phyloP scores from a whole-genome alignment of 1,140 invertebrate species.

The Sminthurides bifidus region DNA sequence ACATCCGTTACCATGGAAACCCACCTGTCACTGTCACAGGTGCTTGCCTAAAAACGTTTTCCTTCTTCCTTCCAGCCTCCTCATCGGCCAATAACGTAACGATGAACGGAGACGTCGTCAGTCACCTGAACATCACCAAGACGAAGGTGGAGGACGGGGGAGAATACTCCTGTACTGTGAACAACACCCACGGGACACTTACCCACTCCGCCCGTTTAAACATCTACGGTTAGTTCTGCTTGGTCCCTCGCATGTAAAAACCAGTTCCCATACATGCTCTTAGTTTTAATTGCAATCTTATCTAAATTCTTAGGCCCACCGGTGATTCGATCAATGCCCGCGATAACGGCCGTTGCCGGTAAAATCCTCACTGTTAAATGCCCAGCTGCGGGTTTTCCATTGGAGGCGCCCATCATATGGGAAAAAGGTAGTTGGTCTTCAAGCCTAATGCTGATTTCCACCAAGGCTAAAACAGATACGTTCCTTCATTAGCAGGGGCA shows the following conservation, averaged over 20 bases:
- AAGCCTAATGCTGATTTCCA: conserved; percentile 2
- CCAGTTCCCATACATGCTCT: too few species aligned
- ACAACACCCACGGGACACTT: conserved; percentile 62
- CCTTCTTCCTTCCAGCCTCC: conserved; percentile 38
- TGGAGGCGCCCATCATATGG: conserved; percentile 40
- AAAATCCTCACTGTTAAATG: conserved; percentile 40
- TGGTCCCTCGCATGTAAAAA: too few species aligned
- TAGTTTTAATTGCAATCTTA: too few species aligned
- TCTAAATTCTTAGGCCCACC: conserved; percentile 40
- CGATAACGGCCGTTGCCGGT: conserved; percentile 42
- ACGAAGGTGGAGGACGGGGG: conserved; percentile 76
- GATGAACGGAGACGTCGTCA: conserved; percentile 68
- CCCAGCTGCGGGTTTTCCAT: conserved; percentile 44
- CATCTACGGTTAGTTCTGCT: conserved; percentile 58
- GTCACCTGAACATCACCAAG: conserved; percentile 73
- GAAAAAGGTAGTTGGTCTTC: conserved; percentile 37
- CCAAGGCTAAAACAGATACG: background rate
- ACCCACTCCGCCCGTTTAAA: conserved; percentile 66
- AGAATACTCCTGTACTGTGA: conserved; percentile 66
- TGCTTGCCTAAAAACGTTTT: too few species aligned
- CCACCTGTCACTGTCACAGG: too few species aligned
- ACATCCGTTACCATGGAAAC: too few species aligned
- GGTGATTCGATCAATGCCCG: conserved; percentile 40
- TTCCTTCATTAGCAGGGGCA: background rate
- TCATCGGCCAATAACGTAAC: conserved; percentile 70